Conservation (phyloP, 2,888 invertebrate genomes). For the Andrena dorsata region DNA sequence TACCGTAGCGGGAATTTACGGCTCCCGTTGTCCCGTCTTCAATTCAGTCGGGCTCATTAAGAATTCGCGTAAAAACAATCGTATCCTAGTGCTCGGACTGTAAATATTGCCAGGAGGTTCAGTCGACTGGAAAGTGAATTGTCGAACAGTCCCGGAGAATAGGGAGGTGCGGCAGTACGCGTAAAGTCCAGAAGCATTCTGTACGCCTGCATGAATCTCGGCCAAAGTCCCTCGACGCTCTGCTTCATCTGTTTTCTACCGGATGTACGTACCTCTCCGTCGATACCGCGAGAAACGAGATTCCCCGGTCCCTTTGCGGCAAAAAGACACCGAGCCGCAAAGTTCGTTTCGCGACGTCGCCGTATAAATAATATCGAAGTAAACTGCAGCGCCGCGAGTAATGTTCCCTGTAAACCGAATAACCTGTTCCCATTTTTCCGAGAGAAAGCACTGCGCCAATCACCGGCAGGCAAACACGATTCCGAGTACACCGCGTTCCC, state of each 20-base stretch:
- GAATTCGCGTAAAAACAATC: no score
- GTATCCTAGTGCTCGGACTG: not conserved
- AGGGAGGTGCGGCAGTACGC: not conserved
- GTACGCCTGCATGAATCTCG: not conserved
- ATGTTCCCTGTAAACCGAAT: not conserved
- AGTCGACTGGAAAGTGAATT: constrained; percentile 5
- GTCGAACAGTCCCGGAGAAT: constrained; percentile 3
- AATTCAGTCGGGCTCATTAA: no score
- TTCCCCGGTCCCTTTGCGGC: not conserved
- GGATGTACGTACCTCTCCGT: not conserved
- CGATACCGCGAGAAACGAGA: not conserved
- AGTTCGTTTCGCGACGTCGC: not conserved
- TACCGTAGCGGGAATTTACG: no score
- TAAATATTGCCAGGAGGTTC: constrained; percentile 25
- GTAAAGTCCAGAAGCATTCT: not conserved
- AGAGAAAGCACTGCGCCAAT: constrained; percentile 10
- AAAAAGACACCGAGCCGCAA: not conserved
- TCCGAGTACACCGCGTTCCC: constrained; percentile 1
- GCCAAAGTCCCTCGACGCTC: not conserved
- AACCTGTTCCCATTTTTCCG: not conserved
- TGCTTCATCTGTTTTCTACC: not conserved
- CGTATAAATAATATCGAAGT: not conserved
- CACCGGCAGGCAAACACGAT: constrained; percentile 14
- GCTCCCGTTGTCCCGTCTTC: no score
- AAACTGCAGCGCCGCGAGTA: not conserved